Conservation (phyloP, 2,797 vertebrate genomes). For the Melanogrammus aeglefinus region DNA sequence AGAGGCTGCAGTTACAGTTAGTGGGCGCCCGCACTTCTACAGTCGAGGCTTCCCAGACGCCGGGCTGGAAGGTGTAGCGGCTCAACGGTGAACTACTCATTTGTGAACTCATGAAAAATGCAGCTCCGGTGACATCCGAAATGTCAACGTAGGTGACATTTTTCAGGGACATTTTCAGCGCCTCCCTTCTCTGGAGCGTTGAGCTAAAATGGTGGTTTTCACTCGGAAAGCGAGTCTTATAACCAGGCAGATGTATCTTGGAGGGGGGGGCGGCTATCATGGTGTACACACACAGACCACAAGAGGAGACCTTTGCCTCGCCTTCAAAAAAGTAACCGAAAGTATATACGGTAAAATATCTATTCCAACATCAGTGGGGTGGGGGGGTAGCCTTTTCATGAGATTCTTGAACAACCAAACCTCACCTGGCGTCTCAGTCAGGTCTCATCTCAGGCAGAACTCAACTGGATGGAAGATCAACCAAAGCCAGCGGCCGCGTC, state of each 20-base stretch:
- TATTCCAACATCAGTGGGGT: too few species aligned
- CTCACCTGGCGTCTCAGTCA: neutral
- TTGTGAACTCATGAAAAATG: conserved; percentile 23
- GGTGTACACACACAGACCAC: neutral
- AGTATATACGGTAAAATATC: too few species aligned
- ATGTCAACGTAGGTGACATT: conserved; percentile 14
- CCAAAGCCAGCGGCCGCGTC: neutral
- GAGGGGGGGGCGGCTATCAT: neutral
- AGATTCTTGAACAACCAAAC: neutral
- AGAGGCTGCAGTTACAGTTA: neutral
- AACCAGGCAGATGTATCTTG: neutral
- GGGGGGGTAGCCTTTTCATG: too few species aligned
- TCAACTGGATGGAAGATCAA: neutral
- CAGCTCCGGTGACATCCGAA: conserved; percentile 21
- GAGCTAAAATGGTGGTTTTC: conserved; percentile 14
- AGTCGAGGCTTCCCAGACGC: neutral
- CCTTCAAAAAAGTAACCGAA: neutral
- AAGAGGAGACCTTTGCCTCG: neutral
- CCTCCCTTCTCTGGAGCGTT: neutral
- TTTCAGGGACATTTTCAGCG: neutral
- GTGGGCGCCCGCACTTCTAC: neutral
- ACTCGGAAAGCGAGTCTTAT: neutral
- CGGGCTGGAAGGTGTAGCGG: neutral
- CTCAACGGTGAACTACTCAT: conserved; percentile 15
- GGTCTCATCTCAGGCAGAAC: neutral